Evolutionary conservation across 1,140 invertebrate species (phyloP).

Genomic region (Lordiphosa collinella): DNA sequence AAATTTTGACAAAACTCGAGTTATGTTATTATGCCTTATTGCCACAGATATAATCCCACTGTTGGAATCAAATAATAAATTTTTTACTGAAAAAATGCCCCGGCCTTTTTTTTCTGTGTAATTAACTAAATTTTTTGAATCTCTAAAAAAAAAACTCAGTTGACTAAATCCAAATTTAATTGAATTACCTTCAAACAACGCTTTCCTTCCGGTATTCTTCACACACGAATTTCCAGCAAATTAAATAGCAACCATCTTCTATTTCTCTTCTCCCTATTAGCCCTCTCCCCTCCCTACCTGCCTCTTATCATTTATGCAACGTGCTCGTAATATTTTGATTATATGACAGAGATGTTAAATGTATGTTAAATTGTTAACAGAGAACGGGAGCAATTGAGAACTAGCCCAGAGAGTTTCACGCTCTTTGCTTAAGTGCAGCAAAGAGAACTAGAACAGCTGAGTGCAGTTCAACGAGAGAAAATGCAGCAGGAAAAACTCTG

Average conservation of each 20-base stretch:
- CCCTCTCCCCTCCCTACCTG: neutral
- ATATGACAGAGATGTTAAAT: constrained; percentile 48
- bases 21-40: no score
- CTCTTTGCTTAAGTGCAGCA: constrained; percentile 42
- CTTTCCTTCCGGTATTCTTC: neutral
- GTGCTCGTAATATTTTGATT: constrained; percentile 64
- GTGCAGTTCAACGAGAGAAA: constrained; percentile 20
- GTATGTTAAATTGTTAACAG: constrained; percentile 24
- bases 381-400: neutral
- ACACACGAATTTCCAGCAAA: constrained; percentile 13
- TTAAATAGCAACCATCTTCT: constrained; percentile 1
- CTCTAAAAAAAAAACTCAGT: no score
- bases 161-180: no score
- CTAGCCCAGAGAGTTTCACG: neutral
- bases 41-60: no score
- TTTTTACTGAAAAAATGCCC: no score
- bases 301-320: constrained; percentile 30
- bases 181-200: no score
- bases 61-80: no score
- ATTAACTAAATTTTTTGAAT: no score
- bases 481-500: constrained; percentile 25
- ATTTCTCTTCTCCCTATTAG: neutral
- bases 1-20: no score
- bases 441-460: constrained; percentile 20
- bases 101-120: no score